Base-by-base conservation (phyloP, 2,113 vertebrate genomes). In the Protobothrops mucrosquamatus region DNA sequence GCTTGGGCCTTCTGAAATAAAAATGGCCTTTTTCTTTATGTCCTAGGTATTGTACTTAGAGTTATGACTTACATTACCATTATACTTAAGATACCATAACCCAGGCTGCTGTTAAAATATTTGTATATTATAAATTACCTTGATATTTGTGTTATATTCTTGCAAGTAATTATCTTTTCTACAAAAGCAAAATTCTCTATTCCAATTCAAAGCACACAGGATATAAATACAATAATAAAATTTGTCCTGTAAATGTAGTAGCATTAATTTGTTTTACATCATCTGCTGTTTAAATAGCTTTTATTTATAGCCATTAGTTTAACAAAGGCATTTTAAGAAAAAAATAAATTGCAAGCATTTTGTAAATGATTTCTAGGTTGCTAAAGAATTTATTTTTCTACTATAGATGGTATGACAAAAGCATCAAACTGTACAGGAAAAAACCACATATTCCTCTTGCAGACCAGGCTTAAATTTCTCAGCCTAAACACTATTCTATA, bases 311-410 rank as follows among this genome's bases (percentile, higher is more conserved):
- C 93, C 97, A 96, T 97, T 97, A 97, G 95, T 97, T 96, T 97
- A 97, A 97, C 96, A 96, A 97, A 96, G 96, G 97, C 98, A 97
- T 97, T 97, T 97, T 97, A 97, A 97, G 96, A 92, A 96, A 96
- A 97, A 98, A 54, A 98, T 97, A 96, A 97, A 97, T 97, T 97
- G 97, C 96, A 97, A 97, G 96, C 97, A 96, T 98, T 98, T 98
- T 98, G 97, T 98, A 98, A 97, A 98, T 97, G 97, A 96, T 98
- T 98, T 98, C 98, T 98, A 98, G 97, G 97, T 98, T 98, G 97
- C 97, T 98, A 98, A 98, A 98, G 97, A 98, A 97, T 98, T 98
- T 98, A 98, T 98, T 98, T 98, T 98, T 98, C 97, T 98, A 98
- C 97, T 98, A 96, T 98, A 98, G 97, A 98, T 98, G 97, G 96